Evolutionary conservation across 2,888 invertebrate species (phyloP).

Genomic region (Ophion slaviceki): DNA sequence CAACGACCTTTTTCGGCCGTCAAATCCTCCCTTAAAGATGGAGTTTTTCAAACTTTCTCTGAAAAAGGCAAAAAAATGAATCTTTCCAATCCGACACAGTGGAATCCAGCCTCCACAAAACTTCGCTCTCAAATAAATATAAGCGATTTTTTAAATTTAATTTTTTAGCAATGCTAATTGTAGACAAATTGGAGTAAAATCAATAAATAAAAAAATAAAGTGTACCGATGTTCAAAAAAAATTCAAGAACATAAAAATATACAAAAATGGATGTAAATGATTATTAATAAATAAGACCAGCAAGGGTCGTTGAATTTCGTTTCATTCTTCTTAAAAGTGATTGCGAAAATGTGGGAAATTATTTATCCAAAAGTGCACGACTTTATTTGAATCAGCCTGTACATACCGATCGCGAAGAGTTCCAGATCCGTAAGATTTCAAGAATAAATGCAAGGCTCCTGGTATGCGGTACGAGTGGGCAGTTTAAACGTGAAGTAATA

Average conservation of each 20-base stretch:
- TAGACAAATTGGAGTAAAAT: background rate
- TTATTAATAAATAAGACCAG: background rate
- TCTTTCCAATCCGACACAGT: no score
- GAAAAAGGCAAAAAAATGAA: no score
- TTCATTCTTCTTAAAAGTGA: background rate
- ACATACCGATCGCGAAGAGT: background rate
- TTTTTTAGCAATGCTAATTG: no score
- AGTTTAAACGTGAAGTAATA: conserved; percentile 59
- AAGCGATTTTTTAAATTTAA: no score
- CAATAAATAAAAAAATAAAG: background rate
- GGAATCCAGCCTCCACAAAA: no score
- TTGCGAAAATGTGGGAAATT: background rate
- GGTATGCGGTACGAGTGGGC: conserved; percentile 60
- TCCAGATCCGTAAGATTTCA: conserved; percentile 20
- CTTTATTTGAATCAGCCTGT: background rate
- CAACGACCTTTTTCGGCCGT: no score
- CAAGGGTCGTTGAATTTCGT: background rate
- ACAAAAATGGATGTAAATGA: background rate
- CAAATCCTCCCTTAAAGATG: no score
- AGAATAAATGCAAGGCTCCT: conserved; percentile 32
- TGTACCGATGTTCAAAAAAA: background rate
- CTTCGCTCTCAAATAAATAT: no score
- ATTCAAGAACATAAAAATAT: background rate
- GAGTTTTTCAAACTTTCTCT: no score
- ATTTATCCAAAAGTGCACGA: background rate